Base-by-base conservation (phyloP, 2,888 invertebrate species). In the Syrphus vitripennis region DNA sequence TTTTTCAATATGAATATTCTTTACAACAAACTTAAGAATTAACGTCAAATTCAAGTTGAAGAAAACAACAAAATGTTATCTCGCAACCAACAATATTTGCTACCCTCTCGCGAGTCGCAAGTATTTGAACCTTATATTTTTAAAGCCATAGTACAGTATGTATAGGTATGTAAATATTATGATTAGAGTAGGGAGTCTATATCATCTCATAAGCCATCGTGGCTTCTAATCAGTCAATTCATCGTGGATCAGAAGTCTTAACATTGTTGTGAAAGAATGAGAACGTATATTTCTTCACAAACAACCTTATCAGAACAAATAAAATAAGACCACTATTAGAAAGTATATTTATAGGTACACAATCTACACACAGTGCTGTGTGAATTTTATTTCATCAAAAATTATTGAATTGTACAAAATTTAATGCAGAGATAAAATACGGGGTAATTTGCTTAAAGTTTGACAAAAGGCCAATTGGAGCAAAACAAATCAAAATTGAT, bases 201-300 rank as follows among this genome's bases (percentile, higher is more conserved):
- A 42, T 59, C 42, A 37, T 59, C 57, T 70, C 16, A 63, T 53
- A 63, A 40, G 42, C 34, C 70, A 71, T 21, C 24, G 34, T 50
- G 12, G 26, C n/a, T 53, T 21, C 83, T 79, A 79, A 83, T 83
- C 83, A 83, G 83, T 72, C 48, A 69, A 79, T 75, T 75, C 83
- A 83, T 83, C 83, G 42, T 74, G 83, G 83, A 83, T 79, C 83
- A 83, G 63, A 83, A 83, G 83, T 79, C 83, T 83, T 57, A 74
- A 40, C 76, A 65, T 57, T 55, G 21, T 50, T 34, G 65, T 40
- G 55, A 45, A 71, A 34, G 24, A 71, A 82, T 61, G 55, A 81
- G 40, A 63, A 71, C 34, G 34, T 75, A 59, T 40, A 72, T 42
- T 63, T 63, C 69, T 61, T 24, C 12, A 59, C 83, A 84, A 70